Conservation (phyloP, 1,140 invertebrate species). For the Marisa cornuarietis region DNA sequence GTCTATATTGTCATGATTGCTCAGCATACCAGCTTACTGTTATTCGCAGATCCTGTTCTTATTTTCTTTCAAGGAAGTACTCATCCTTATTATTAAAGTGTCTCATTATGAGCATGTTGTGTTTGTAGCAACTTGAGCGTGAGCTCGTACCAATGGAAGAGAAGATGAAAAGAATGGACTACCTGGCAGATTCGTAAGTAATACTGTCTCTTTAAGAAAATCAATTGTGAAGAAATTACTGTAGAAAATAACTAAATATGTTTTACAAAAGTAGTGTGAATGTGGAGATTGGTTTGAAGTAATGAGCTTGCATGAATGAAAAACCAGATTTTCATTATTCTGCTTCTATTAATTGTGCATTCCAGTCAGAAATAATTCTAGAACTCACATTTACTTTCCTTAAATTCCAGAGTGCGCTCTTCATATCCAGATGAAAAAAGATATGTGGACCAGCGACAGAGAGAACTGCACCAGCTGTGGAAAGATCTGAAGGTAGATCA, state of each 20-base stretch:
- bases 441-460: conserved; percentile 85
- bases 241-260: no score
- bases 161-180: conserved; percentile 82
- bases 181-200: conserved; percentile 88
- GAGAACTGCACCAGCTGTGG: conserved; percentile 89
- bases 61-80: not conserved
- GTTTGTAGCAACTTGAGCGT: conserved; percentile 78
- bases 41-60: not conserved
- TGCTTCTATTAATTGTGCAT: no score
- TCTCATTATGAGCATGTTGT: not conserved
- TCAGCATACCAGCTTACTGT: not conserved
- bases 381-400: conserved; percentile 2
- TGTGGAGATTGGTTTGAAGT: no score
- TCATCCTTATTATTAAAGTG: not conserved
- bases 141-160: conserved; percentile 96
- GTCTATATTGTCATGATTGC: no score
- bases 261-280: no score
- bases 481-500: conserved; percentile 75
- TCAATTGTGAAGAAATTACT: not conserved
- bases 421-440: conserved; percentile 89
- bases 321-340: no score
- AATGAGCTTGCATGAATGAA: no score
- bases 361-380: no score
- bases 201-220: not conserved
- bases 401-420: conserved; percentile 75